These are phyloP conservation scores for Lepus oiostolus DNA, from an alignment of 2,797 vertebrate species.

Conservation along the genomic window DNA sequence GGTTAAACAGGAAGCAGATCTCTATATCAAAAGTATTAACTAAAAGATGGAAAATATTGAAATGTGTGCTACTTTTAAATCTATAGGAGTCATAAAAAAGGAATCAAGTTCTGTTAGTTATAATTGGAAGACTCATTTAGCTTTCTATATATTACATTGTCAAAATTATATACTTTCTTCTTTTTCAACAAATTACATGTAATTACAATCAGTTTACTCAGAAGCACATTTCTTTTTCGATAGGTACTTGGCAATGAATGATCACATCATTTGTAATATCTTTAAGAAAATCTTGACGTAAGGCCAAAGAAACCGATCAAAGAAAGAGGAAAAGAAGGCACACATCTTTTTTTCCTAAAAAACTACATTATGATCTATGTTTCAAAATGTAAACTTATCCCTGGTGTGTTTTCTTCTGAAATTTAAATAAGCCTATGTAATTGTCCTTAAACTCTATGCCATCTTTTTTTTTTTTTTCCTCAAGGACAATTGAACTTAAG, in stretches of 20 bases:
- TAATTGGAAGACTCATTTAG: not conserved
- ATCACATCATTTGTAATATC: not conserved
- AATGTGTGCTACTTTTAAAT: not conserved
- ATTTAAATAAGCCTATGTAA: not conserved
- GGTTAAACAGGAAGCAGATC: not conserved
- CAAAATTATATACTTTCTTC: not conserved
- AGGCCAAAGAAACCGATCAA: slow-evolving; percentile 18
- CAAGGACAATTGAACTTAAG: not conserved
- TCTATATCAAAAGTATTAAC: not conserved
- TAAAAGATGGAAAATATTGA: not conserved
- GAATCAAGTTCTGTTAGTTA: slow-evolving; percentile 2
- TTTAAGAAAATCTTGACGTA: not conserved
- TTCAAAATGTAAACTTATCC: not conserved
- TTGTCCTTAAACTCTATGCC: not conserved
- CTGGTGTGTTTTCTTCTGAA: not conserved
- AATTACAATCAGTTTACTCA: not conserved
- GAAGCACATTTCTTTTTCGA: not conserved
- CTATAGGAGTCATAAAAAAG: not conserved
- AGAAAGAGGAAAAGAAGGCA: not conserved
- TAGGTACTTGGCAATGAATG: not conserved
- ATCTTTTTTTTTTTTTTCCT: not conserved
- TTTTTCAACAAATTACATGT: not conserved
- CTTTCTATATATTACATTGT: not conserved
- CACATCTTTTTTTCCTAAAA: not conserved
- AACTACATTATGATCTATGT: not conserved